A percentile compares a stretch with the other conserved stretches of the same genome.
These are phyloP conservation scores for Oreonectes daqikongensis DNA, from an alignment of 2,797 vertebrate species.

Conservation along the genomic window DNA sequence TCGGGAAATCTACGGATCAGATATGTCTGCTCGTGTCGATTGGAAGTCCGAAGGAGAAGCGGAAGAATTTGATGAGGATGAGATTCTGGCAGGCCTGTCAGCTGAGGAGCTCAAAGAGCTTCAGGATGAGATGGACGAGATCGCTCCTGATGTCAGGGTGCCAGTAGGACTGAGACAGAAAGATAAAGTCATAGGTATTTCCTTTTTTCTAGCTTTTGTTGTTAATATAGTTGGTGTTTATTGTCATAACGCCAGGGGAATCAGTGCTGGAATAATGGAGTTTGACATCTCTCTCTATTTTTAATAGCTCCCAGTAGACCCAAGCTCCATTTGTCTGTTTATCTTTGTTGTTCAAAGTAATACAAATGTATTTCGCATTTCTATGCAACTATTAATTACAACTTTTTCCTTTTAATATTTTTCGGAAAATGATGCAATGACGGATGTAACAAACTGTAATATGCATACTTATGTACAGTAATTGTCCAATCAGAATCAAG, in stretches of 20 bases:
- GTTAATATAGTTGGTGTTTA: conserved; percentile 18
- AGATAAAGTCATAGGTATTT: conserved; percentile 66
- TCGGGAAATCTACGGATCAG: conserved; percentile 26
- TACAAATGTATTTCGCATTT: not conserved
- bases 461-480: not conserved
- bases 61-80: conserved; percentile 92
- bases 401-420: not conserved
- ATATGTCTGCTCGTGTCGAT: conserved; percentile 72
- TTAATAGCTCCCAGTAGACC: conserved; percentile 20
- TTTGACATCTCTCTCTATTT: not conserved
- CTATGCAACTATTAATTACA: not conserved
- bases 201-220: not conserved
- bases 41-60: conserved; percentile 24
- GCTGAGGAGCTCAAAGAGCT: conserved; percentile 91
- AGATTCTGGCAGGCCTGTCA: conserved; percentile 91
- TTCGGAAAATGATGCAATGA: not conserved
- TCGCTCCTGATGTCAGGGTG: conserved; percentile 88
- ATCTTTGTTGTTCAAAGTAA: not conserved
- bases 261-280: too few relatives aligned
- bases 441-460: too few relatives aligned
- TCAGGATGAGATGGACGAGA: conserved; percentile 93
- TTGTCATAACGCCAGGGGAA: not conserved
- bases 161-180: conserved; percentile 91
- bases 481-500: not conserved
- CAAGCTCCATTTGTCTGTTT: not conserved